Percentiles rank a stretch among this genome's conserved stretches.
Evolutionary conservation across 1,140 invertebrate genomes (phyloP).

Genomic region (Panagrolaimus sp.): DNA sequence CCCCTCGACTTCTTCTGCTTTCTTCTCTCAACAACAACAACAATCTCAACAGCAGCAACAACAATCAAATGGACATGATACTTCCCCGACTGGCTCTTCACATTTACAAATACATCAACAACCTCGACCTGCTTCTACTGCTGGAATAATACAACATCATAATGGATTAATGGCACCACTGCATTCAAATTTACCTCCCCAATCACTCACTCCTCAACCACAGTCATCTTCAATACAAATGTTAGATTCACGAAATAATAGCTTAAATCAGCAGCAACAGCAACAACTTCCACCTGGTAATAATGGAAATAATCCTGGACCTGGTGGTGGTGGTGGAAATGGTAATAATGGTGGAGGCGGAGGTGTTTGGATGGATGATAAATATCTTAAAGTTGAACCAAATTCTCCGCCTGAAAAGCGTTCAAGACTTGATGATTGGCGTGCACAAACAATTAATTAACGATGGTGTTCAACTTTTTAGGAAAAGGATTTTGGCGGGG

Average conservation of each 20-base stretch:
- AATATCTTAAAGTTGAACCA: constrained; percentile 50
- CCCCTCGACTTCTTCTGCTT: constrained; percentile 6
- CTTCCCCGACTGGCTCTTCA: background rate
- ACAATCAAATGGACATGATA: constrained; percentile 11
- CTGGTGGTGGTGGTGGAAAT: background rate
- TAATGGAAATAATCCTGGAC: background rate
- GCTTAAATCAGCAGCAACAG: constrained; percentile 12
- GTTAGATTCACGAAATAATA: background rate
- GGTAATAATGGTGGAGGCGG: constrained; percentile 13
- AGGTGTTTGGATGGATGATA: constrained; percentile 30
- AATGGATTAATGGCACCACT: constrained; percentile 35
- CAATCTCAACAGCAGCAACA: constrained; percentile 20
- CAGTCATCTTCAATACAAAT: constrained; percentile 11
- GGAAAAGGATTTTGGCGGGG: too few species aligned
- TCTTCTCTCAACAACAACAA: constrained; percentile 20
- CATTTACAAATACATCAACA: constrained; percentile 22
- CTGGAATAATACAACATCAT: constrained; percentile 38
- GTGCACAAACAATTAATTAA: constrained; percentile 13
- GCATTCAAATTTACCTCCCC: constrained; percentile 27
- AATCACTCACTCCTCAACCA: constrained; percentile 44
- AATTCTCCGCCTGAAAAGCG: constrained; percentile 53
- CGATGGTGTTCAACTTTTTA: too few species aligned
- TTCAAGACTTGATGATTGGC: constrained; percentile 41
- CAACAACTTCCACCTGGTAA: constrained; percentile 1
- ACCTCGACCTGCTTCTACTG: constrained; percentile 41